Percentiles rank a stretch among this genome's conserved stretches.
phyloP scores from a whole-genome alignment of 2,797 vertebrate species.

The Rhabdomys pumilio region DNA sequence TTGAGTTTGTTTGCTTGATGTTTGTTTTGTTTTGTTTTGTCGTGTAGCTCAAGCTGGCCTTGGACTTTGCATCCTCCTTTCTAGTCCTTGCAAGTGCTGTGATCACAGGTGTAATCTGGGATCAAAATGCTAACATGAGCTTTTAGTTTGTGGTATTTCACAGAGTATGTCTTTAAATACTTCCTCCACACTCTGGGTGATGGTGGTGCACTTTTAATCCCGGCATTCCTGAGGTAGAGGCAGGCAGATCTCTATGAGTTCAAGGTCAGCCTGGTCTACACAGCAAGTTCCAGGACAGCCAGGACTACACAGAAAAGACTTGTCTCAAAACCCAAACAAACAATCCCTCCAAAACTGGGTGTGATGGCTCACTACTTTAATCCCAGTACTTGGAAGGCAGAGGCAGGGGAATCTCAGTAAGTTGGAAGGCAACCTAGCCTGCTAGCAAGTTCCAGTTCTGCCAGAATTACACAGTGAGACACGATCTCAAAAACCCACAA shows the following conservation, averaged over 20 bases:
- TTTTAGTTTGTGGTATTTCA: not conserved
- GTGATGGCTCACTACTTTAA: not conserved
- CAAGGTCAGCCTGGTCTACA: not conserved
- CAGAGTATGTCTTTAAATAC: not conserved
- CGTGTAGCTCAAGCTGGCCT: not conserved
- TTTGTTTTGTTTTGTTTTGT: not conserved
- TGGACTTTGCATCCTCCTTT: not conserved
- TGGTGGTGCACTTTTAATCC: not conserved
- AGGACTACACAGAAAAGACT: not conserved
- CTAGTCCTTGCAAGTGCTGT: not conserved
- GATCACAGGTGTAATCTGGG: not conserved
- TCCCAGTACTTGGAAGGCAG: not conserved
- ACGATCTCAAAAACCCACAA: not conserved
- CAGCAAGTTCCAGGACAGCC: not conserved
- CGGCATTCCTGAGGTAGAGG: not conserved
- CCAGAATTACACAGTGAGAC: not conserved
- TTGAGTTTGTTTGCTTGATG: not conserved
- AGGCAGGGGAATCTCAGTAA: not conserved
- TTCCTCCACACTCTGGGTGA: not conserved
- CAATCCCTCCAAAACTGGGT: not conserved
- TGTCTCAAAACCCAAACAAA: not conserved
- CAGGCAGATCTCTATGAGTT: not conserved
- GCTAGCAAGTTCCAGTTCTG: not conserved
- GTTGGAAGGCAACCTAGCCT: not conserved
- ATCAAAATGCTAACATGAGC: not conserved